phyloP scores from a whole-genome alignment of 1,140 invertebrate species.

The Pseudobourletiella spinata region DNA sequence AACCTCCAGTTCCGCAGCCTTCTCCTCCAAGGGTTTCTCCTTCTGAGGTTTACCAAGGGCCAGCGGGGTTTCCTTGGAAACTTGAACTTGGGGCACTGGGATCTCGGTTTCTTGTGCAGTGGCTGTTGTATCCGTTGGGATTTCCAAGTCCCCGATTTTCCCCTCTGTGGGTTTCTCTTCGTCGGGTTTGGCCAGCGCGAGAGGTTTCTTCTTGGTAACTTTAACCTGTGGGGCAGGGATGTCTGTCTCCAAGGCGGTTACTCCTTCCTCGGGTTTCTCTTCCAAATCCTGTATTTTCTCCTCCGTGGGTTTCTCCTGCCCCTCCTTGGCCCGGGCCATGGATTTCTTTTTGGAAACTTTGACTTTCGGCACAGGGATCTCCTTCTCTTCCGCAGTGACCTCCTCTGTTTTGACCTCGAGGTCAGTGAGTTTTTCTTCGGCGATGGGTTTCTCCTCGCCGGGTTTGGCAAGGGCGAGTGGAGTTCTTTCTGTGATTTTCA shows the following conservation, averaged over 20 bases:
- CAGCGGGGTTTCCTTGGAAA: constrained; percentile 7
- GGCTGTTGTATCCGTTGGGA: background rate
- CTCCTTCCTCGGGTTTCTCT: background rate
- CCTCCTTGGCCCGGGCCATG: background rate
- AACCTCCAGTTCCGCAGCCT: background rate
- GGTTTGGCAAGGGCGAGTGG: background rate
- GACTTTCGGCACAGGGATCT: background rate
- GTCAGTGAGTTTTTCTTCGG: background rate
- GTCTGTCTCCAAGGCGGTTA: background rate
- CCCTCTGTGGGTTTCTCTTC: background rate
- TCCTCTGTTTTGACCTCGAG: background rate
- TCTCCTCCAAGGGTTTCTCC: background rate
- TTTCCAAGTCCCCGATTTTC: background rate
- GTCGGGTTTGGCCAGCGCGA: background rate
- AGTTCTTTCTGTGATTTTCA: background rate
- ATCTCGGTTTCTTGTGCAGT: background rate
- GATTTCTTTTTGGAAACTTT: constrained; percentile 3
- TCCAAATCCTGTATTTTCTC: background rate
- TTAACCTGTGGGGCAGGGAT: background rate
- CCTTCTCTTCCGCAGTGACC: background rate
- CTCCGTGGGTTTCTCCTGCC: background rate
- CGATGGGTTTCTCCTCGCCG: background rate
- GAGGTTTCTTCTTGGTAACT: background rate
- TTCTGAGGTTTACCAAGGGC: background rate
- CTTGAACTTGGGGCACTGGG: background rate